A percentile compares a stretch with the other conserved stretches of the same genome.
phyloP scores from a whole-genome alignment of 2,888 invertebrate genomes.

The Drosophila antonietae region DNA sequence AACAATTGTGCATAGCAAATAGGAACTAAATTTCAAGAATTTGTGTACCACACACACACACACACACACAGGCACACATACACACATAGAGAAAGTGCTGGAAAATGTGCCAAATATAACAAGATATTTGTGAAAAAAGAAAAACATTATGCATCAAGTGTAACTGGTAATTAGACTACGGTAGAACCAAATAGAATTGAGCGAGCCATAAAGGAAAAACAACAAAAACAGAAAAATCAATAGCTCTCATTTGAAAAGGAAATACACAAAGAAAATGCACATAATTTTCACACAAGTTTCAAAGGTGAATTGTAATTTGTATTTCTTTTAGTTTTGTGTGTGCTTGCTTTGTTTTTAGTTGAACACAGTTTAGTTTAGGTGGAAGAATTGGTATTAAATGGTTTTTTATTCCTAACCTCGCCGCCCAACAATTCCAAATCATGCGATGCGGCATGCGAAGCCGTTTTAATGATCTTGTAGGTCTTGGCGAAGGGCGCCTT shows the following conservation, averaged over 20 bases:
- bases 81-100: conserved; percentile 43
- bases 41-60: conserved; percentile 34
- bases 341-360: conserved; percentile 43
- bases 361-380: conserved; percentile 65
- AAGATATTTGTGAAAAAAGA: background rate
- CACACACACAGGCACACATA: conserved; percentile 23
- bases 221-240: conserved; percentile 10
- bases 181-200: conserved; percentile 31
- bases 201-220: conserved; percentile 40
- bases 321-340: background rate
- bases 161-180: conserved; percentile 40
- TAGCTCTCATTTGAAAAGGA: conserved; percentile 17
- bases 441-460: conserved; percentile 88
- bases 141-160: conserved; percentile 37
- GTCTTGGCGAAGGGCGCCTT: conserved; percentile 98
- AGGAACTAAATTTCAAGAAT: conserved; percentile 11
- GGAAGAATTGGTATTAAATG: conserved; percentile 72
- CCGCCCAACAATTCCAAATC: conserved; percentile 87
- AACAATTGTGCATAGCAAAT: conserved; percentile 15
- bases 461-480: conserved; percentile 97
- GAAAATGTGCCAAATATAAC: conserved; percentile 42
- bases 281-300: conserved; percentile 62
- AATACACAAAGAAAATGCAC: conserved; percentile 52
- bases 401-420: conserved; percentile 84
- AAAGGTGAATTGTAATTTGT: conserved; percentile 37